Percentiles rank a stretch among this genome's conserved stretches.
Conservation (phyloP, 53 echinoderm and acorn worm genomes). For the Henricia sp. region DNA sequence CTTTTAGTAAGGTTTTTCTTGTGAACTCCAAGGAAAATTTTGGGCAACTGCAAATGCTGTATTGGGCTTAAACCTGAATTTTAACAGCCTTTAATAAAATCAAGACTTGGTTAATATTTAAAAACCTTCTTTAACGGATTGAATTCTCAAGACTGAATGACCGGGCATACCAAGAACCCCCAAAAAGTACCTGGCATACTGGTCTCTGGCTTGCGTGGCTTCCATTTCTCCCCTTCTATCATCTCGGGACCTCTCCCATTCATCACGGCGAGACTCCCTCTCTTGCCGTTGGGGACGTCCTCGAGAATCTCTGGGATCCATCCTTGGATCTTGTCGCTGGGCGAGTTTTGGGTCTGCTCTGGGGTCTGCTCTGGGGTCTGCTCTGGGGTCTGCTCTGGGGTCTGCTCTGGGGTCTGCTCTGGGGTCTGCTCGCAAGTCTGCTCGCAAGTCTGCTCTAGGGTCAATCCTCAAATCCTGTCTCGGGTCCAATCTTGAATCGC, state of each 20-base stretch:
- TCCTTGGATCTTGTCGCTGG: constrained; percentile 14
- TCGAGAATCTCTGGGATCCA: constrained; percentile 54
- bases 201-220: constrained; percentile 3
- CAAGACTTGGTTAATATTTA: no score
- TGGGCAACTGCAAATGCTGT: no score
- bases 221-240: constrained; percentile 14
- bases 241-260: constrained; percentile 81
- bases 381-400: constrained; percentile 42
- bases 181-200: constrained; percentile 28
- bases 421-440: constrained; percentile 47
- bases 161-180: no score
- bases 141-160: no score
- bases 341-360: constrained; percentile 48
- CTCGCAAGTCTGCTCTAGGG: constrained; percentile 22
- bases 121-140: no score
- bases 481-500: constrained; percentile 18
- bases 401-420: constrained; percentile 12
- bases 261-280: constrained; percentile 79
- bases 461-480: constrained; percentile 39
- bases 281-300: constrained; percentile 56
- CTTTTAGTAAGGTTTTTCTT: no score
- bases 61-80: no score
- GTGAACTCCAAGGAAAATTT: no score
- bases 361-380: constrained; percentile 53
- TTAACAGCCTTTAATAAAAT: no score